Evolutionary conservation across 2,797 vertebrate genomes (phyloP).

Genomic region (Cynodonichthys magdalenae): DNA sequence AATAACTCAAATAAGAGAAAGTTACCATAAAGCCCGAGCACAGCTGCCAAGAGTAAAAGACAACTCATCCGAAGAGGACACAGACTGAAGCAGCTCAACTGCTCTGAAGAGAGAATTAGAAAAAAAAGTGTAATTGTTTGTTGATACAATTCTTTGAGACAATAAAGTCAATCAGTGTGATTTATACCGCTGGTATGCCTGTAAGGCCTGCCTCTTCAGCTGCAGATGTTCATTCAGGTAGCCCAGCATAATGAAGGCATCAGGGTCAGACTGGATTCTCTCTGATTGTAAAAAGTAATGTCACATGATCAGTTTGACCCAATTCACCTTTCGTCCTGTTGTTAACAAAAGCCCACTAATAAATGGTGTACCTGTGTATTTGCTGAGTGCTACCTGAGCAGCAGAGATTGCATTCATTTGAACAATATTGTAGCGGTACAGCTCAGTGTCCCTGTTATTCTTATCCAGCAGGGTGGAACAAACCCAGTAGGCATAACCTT

Average conservation of each 20-base stretch:
- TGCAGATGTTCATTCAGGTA: constrained; percentile 92
- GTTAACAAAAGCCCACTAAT: constrained; percentile 1
- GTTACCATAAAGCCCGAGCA: constrained; percentile 90
- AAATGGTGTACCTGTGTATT: constrained; percentile 88
- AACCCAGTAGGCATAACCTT: constrained; percentile 96
- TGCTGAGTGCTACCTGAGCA: constrained; percentile 91
- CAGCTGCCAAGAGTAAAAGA: constrained; percentile 85
- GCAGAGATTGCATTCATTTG: constrained; percentile 96
- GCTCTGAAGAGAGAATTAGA: constrained; percentile 78
- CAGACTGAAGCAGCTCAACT: constrained; percentile 82
- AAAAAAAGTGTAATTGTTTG: background rate
- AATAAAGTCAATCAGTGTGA: background rate
- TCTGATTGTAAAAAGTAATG: constrained; percentile 73
- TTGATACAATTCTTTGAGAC: background rate
- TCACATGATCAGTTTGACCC: background rate
- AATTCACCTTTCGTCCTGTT: background rate
- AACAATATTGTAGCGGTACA: constrained; percentile 93
- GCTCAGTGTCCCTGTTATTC: constrained; percentile 90
- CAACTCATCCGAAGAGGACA: constrained; percentile 79
- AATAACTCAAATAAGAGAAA: background rate
- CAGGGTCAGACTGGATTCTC: constrained; percentile 89
- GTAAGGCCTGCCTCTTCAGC: constrained; percentile 87
- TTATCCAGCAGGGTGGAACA: constrained; percentile 93
- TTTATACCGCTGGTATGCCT: constrained; percentile 88
- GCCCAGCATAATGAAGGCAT: constrained; percentile 93